A percentile compares a stretch with the other conserved stretches of the same genome.
Evolutionary conservation across 2,113 vertebrate species (phyloP).

Genomic region (Podocnemis expansa): DNA sequence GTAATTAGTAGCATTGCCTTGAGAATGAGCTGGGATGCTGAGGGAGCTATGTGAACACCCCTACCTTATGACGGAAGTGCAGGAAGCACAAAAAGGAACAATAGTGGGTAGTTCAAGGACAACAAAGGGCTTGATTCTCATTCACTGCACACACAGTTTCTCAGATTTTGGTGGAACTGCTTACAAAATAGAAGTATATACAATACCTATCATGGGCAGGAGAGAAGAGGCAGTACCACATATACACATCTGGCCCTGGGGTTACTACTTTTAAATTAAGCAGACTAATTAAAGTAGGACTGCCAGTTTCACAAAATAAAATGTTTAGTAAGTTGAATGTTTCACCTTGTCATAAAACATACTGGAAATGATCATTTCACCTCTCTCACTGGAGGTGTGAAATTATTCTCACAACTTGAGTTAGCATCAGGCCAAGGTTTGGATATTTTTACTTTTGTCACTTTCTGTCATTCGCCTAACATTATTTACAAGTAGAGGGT

Average conservation of each 20-base stretch:
- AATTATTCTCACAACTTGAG: conserved; percentile 64
- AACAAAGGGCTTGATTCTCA: not conserved
- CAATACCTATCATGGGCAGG: not conserved
- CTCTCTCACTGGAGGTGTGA: conserved; percentile 34
- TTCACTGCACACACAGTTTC: not conserved
- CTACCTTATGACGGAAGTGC: not conserved
- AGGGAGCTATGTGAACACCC: not conserved
- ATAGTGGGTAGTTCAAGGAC: not conserved
- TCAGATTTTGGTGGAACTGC: not conserved
- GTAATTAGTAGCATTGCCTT: not conserved
- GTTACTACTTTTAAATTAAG: not conserved
- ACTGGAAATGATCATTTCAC: conserved; percentile 33
- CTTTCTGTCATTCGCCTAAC: conserved; percentile 12
- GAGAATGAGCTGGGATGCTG: not conserved
- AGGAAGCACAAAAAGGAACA: not conserved
- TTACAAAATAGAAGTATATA: not conserved
- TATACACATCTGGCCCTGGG: not conserved
- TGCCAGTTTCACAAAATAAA: conserved; percentile 1
- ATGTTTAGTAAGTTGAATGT: conserved; percentile 9
- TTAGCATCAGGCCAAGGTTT: not conserved
- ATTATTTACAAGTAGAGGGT: not conserved
- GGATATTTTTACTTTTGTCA: conserved; percentile 22
- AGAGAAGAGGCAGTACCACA: not conserved
- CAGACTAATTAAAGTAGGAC: conserved; percentile 8
- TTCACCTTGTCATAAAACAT: conserved; percentile 49